phyloP scores from a whole-genome alignment of 2,113 vertebrate genomes.

The Plotosus lineatus region DNA sequence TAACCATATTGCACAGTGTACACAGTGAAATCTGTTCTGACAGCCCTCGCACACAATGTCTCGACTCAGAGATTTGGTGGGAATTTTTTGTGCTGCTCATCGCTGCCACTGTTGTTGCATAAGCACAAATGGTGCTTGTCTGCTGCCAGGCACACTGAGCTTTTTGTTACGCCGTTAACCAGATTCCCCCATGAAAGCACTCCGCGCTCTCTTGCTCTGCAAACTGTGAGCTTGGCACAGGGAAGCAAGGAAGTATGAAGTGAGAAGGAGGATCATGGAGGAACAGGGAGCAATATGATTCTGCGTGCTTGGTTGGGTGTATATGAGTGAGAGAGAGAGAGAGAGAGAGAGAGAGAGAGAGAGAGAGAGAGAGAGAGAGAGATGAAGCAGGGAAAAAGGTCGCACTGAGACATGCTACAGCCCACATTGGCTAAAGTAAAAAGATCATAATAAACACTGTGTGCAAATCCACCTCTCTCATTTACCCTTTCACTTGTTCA shows the following conservation, averaged over 20 bases:
- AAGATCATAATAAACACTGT: conserved; percentile 45
- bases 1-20: neutral
- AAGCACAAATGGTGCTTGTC: conserved; percentile 67
- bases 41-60: neutral
- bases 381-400: neutral
- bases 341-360: neutral
- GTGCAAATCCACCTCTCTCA: conserved; percentile 33
- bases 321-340: neutral
- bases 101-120: conserved; percentile 63
- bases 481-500: conserved; percentile 5
- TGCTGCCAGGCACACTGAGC: conserved; percentile 61
- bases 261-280: conserved; percentile 25
- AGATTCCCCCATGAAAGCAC: conserved; percentile 57
- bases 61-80: neutral
- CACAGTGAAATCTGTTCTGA: neutral
- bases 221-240: conserved; percentile 42
- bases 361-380: neutral
- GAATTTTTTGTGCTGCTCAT: conserved; percentile 35
- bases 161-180: conserved; percentile 59
- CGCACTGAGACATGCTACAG: neutral
- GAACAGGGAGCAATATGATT: conserved; percentile 28
- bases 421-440: conserved; percentile 24
- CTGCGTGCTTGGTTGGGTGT: neutral
- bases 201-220: conserved; percentile 21
- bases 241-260: conserved; percentile 28